These are phyloP conservation scores for Delichon dasypus DNA, from an alignment of 2,797 vertebrate species.

Conservation along the genomic window DNA sequence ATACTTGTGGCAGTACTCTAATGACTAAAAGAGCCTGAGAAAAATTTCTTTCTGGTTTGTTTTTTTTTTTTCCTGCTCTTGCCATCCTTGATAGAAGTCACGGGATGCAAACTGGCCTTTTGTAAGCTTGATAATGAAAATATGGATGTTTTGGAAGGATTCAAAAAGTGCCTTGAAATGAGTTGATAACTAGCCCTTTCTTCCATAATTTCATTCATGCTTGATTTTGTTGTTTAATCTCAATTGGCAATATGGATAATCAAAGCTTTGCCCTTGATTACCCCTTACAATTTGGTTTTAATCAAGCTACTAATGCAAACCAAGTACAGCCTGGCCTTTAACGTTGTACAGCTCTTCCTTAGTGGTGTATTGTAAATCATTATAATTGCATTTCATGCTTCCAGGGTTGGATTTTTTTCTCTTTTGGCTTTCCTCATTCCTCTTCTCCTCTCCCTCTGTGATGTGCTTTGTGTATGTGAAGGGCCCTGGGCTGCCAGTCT, in stretches of 20 bases:
- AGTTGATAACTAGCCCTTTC: not conserved
- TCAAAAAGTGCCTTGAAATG: not conserved
- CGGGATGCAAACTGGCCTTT: not conserved
- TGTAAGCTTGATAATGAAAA: not conserved
- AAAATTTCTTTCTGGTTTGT: not conserved
- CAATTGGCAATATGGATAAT: conserved; percentile 1
- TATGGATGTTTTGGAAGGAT: not conserved
- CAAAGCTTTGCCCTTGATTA: conserved; percentile 38
- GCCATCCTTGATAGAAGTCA: not conserved
- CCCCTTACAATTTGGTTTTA: conserved; percentile 8
- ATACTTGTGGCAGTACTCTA: not conserved
- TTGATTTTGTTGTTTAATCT: conserved; percentile 40
- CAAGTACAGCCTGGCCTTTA: not conserved
- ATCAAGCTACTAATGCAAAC: conserved; percentile 19
- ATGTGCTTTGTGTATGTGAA: not conserved
- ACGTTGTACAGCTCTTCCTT: not conserved
- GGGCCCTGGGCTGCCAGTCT: not conserved
- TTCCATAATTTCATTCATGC: not conserved
- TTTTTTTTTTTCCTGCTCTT: not conserved
- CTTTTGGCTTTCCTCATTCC: not conserved
- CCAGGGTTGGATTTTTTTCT: not conserved
- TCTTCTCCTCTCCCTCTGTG: not conserved
- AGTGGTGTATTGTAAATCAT: not conserved
- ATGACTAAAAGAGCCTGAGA: not conserved
- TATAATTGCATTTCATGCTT: not conserved